Evolutionary conservation across 2,113 vertebrate species (phyloP).

Genomic region (Tachycineta bicolor): DNA sequence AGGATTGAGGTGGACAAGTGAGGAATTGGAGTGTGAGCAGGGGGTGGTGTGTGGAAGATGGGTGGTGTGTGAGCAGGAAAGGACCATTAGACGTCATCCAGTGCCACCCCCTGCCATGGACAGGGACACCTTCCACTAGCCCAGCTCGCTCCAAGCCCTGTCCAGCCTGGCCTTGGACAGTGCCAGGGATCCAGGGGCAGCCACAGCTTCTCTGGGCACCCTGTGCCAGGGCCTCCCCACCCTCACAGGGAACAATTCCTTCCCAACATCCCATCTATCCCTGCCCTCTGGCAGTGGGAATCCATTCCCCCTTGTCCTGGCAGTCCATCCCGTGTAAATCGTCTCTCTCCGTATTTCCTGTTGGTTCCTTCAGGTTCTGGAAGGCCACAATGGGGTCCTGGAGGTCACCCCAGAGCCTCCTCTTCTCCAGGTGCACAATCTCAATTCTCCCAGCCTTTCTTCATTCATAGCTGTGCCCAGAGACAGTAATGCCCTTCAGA

Average conservation of each 20-base stretch:
- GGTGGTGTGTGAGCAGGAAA: background rate
- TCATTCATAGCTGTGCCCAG: background rate
- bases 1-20: too few relatives aligned
- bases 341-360: background rate
- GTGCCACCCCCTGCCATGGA: background rate
- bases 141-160: fast-evolving
- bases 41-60: background rate
- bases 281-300: background rate
- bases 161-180: background rate
- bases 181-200: background rate
- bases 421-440: background rate
- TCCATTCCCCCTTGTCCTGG: background rate
- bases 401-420: background rate
- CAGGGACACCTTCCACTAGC: fast-evolving
- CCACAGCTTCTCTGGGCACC: background rate
- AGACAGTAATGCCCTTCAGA: background rate
- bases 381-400: background rate
- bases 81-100: background rate
- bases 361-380: fast-evolving
- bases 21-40: background rate
- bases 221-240: background rate
- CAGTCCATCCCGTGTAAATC: fast-evolving
- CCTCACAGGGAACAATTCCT: background rate
- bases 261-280: fast-evolving
- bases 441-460: background rate